Conservation (phyloP, 2,888 invertebrate species). For the Epirrita christyi region DNA sequence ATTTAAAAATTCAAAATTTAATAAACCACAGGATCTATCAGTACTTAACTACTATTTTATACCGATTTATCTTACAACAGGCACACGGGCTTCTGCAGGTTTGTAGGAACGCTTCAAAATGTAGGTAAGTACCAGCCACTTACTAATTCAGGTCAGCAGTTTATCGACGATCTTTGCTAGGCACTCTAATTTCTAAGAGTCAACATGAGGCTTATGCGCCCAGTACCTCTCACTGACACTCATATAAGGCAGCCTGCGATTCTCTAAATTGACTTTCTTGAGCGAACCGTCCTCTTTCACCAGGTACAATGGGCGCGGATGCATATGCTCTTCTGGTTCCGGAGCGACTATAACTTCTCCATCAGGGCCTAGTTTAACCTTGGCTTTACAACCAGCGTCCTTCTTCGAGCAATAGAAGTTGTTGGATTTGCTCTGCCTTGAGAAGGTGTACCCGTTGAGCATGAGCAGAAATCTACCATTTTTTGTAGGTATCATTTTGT, state of each 20-base stretch:
- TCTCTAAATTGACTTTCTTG: constrained; percentile 11
- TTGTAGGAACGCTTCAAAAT: too few relatives aligned
- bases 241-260: constrained; percentile 4
- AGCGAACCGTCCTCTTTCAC: constrained; percentile 16
- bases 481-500: constrained; percentile 18
- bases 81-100: too few relatives aligned
- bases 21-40: too few relatives aligned
- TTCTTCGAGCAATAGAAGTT: constrained; percentile 39
- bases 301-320: constrained; percentile 15
- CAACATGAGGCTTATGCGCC: neutral
- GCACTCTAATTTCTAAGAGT: neutral
- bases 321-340: constrained; percentile 10
- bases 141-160: too few relatives aligned
- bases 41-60: too few relatives aligned
- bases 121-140: too few relatives aligned
- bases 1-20: too few relatives aligned
- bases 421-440: constrained; percentile 17
- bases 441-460: constrained; percentile 38
- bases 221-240: constrained; percentile 5
- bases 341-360: constrained; percentile 11
- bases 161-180: too few relatives aligned
- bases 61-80: too few relatives aligned
- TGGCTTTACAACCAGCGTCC: constrained; percentile 39
- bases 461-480: constrained; percentile 30
- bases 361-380: constrained; percentile 16